phyloP scores from a whole-genome alignment of 2,888 invertebrate genomes.

The Periphyllus acericola region DNA sequence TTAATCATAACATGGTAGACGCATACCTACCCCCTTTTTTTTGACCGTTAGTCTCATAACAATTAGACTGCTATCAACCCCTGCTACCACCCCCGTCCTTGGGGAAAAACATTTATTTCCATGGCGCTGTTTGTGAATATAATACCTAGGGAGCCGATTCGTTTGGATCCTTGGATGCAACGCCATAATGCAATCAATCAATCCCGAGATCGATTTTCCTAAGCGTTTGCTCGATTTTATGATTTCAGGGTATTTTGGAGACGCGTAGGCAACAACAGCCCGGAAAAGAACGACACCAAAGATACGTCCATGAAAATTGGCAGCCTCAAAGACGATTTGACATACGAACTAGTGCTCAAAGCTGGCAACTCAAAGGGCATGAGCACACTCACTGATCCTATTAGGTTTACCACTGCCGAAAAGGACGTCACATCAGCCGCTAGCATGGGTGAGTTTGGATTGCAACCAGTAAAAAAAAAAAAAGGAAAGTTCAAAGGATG shows the following conservation, averaged over 20 bases:
- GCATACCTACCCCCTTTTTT: too few relatives aligned
- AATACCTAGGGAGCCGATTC: too few relatives aligned
- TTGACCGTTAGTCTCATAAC: too few relatives aligned
- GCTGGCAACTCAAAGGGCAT: slow-evolving; percentile 84
- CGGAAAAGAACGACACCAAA: slow-evolving; percentile 78
- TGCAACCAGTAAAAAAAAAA: not conserved
- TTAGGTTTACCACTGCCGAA: slow-evolving; percentile 80
- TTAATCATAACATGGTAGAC: too few relatives aligned
- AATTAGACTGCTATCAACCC: too few relatives aligned
- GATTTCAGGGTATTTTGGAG: slow-evolving; percentile 78
- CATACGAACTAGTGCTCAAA: slow-evolving; percentile 84
- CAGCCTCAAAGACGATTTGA: slow-evolving; percentile 78
- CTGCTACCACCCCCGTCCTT: too few relatives aligned
- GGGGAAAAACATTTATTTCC: too few relatives aligned
- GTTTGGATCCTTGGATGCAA: too few relatives aligned
- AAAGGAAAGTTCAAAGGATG: not conserved
- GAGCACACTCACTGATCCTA: slow-evolving; percentile 78
- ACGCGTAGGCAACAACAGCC: slow-evolving; percentile 72
- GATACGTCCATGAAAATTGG: slow-evolving; percentile 77
- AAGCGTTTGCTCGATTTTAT: too few relatives aligned
- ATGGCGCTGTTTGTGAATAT: too few relatives aligned
- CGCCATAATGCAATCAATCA: too few relatives aligned
- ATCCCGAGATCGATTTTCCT: too few relatives aligned
- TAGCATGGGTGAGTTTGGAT: slow-evolving; percentile 66
- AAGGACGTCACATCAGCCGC: slow-evolving; percentile 79